phyloP scores from a whole-genome alignment of 2,888 invertebrate genomes.

The Cylloceria caligata region DNA sequence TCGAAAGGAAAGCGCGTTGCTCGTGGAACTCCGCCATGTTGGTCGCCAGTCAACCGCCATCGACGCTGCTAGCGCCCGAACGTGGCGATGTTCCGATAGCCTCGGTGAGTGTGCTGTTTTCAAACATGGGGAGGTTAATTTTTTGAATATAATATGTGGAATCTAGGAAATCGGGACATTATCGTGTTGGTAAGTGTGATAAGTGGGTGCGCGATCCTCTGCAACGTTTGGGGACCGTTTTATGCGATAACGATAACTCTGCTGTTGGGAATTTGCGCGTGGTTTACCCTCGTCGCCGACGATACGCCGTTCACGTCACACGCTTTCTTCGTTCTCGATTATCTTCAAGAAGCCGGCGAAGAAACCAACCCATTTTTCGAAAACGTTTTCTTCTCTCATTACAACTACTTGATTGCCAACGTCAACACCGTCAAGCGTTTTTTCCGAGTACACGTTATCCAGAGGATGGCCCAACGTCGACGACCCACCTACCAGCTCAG shows the following conservation, averaged over 20 bases:
- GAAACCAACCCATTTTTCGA: conserved; percentile 64
- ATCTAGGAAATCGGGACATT: conserved; percentile 79
- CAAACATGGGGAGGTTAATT: conserved; percentile 82
- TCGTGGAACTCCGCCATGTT: conserved; percentile 36
- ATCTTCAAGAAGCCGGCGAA: conserved; percentile 65
- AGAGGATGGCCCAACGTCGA: conserved; percentile 73
- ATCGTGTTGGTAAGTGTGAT: conserved; percentile 79
- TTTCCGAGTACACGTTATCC: conserved; percentile 64
- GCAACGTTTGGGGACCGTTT: conserved; percentile 79
- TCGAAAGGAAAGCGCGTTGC: background rate
- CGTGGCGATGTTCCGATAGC: conserved; percentile 73
- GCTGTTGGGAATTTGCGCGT: conserved; percentile 78
- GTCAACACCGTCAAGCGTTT: conserved; percentile 29
- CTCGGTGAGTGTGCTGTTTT: conserved; percentile 80
- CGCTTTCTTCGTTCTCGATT: conserved; percentile 71
- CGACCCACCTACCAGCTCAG: conserved; percentile 76
- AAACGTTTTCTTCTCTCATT: conserved; percentile 29
- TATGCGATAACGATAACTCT: conserved; percentile 75
- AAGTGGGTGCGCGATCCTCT: conserved; percentile 78
- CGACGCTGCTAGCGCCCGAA: conserved; percentile 43
- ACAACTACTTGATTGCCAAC: background rate
- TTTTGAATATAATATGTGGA: conserved; percentile 83
- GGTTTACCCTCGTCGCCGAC: conserved; percentile 75
- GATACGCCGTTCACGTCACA: conserved; percentile 79
- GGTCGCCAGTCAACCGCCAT: conserved; percentile 27